Conservation (phyloP, 1,140 invertebrate genomes). For the Drosophila kikkawai region DNA sequence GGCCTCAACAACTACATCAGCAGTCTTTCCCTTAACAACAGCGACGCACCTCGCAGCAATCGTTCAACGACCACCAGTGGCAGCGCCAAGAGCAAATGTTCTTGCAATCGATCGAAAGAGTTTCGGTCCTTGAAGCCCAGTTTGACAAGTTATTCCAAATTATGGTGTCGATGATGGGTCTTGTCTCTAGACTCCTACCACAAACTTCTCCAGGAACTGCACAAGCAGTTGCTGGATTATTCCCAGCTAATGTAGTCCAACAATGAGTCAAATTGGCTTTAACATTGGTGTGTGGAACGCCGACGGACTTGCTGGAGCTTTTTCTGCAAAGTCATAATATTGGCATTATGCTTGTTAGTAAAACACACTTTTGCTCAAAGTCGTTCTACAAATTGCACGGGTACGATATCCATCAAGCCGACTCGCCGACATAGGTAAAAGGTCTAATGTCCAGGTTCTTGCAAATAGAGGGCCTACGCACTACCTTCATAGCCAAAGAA, state of each 20-base stretch:
- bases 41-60: neutral
- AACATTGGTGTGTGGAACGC: slow-evolving; percentile 1
- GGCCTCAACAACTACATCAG: neutral
- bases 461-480: no score
- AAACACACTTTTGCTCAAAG: neutral
- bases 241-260: neutral
- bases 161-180: no score
- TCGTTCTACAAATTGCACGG: neutral
- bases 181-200: neutral
- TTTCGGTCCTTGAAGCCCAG: no score
- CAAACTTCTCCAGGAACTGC: neutral
- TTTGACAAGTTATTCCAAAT: no score
- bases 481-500: no score
- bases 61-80: neutral
- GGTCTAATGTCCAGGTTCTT: no score
- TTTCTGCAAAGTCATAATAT: neutral
- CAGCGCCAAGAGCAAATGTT: neutral
- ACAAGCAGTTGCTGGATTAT: neutral
- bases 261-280: neutral
- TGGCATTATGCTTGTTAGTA: neutral
- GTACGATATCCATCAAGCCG: neutral
- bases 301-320: neutral
- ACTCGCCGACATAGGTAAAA: no score
- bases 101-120: neutral
- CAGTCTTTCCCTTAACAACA: neutral